Base-by-base conservation (phyloP, 1,140 invertebrate species). In the Platyura marginata region DNA sequence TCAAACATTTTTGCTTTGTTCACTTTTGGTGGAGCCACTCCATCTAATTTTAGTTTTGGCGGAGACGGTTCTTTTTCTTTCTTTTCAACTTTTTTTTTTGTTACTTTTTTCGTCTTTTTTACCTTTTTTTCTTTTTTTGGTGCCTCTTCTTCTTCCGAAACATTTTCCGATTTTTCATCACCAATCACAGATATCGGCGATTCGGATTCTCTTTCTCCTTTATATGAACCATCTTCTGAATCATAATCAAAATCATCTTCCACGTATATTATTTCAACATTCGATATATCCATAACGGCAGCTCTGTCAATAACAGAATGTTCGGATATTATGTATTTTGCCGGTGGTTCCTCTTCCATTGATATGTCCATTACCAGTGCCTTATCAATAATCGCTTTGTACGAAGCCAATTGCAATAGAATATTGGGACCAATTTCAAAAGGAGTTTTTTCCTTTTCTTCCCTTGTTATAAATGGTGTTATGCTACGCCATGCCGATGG, bases 231-330 rank as follows among this genome's bases (percentile, higher is more conserved):
- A 40, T 21, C 38, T 22, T 40, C 38, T 22, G n/a, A 13, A 8
- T 21, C 19, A 20, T 39, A 4, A 11, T 22, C 22, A 36, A 11
- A 36, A 23, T 40, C 38, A 40, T 61, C 58, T 46, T 61, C 58
- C 3, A 61, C 54, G 44, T 61, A 61, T 32, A 61, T 60, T 53
- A 61, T 58, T 58, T 60, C 57, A 52, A 61, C 57, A 50, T 61
- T 61, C 18, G 58, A 61, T 13, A 61, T 56, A 44, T 61, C 58
- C 58, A 61, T 61, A 49, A 61, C 58, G 45, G 58, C 58, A 46
- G 58, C 58, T 44, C 58, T 58, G 57, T 61, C 58, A 43, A 61
- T 60, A 18, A 61, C 58, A 37, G 58, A 61, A 22, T 61, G 25
- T 48, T 61, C 58, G 37, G 58, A 58, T 19, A 57, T 58, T 57